Conservation (phyloP, 1,140 invertebrate genomes). For the Asbolus verrucosus region DNA sequence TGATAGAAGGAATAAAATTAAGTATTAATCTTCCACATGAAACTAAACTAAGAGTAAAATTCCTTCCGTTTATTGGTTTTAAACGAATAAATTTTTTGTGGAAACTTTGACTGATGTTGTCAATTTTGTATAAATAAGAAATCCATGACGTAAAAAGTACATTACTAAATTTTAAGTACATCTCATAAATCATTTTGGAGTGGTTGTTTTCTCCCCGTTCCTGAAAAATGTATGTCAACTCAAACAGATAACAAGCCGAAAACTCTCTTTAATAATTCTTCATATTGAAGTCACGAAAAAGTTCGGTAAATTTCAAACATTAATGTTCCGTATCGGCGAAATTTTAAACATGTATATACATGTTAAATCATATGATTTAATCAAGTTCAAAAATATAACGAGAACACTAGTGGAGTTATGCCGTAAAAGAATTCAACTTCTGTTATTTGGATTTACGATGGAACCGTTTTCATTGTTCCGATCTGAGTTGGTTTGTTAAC, state of each 20-base stretch:
- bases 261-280: constrained; percentile 27
- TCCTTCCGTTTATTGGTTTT: too few relatives aligned
- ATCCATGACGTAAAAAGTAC: constrained; percentile 30
- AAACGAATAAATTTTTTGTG: constrained; percentile 3
- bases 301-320: not conserved
- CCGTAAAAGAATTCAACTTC: not conserved
- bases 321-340: not conserved
- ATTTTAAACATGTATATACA: not conserved
- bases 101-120: constrained; percentile 6
- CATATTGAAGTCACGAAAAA: not conserved
- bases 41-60: too few relatives aligned
- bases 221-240: constrained; percentile 35
- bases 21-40: too few relatives aligned
- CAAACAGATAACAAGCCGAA: constrained; percentile 22
- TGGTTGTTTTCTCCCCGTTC: constrained; percentile 31
- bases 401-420: too few relatives aligned
- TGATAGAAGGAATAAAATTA: too few relatives aligned
- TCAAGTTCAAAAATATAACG: constrained; percentile 1
- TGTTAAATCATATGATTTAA: not conserved
- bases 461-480: constrained; percentile 11
- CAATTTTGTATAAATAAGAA: constrained; percentile 32
- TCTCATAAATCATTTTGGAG: constrained; percentile 40
- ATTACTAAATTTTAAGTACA: constrained; percentile 42
- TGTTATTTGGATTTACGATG: constrained; percentile 31
- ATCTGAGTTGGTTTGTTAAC: constrained; percentile 28